phyloP scores from a whole-genome alignment of 2,797 vertebrate genomes.

The Paguma larvata region DNA sequence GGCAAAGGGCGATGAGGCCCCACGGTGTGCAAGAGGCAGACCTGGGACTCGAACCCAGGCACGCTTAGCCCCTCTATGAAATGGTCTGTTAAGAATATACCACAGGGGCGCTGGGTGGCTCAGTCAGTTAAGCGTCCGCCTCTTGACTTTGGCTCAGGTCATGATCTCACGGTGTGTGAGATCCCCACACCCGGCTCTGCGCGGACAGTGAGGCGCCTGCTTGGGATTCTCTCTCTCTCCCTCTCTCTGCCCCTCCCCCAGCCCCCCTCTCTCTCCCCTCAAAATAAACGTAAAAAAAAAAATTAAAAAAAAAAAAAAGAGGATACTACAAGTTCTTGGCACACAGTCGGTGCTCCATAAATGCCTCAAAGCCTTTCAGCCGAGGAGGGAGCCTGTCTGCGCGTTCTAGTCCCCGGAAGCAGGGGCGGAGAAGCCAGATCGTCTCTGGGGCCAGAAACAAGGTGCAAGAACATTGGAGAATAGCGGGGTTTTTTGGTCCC shows the following conservation, averaged over 20 bases:
- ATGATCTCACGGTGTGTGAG: too few species aligned
- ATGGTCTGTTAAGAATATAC: background rate
- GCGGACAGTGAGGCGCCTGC: too few species aligned
- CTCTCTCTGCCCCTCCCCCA: too few species aligned
- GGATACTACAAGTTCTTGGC: background rate
- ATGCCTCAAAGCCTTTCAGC: background rate
- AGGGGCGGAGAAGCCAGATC: background rate
- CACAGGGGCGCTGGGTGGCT: too few species aligned
- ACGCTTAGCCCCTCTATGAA: background rate
- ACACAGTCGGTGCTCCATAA: background rate
- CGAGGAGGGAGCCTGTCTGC: rapidly evolving
- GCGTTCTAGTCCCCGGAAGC: background rate
- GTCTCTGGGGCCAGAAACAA: background rate
- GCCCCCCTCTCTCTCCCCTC: too few species aligned
- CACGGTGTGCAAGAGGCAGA: background rate
- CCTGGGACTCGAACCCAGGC: background rate
- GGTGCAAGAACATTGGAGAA: background rate
- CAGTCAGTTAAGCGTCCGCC: too few species aligned
- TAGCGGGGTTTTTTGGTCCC: background rate
- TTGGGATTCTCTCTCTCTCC: too few species aligned
- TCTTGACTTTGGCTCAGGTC: too few species aligned
- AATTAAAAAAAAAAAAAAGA: too few species aligned
- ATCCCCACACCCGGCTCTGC: too few species aligned
- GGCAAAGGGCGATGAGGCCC: background rate
- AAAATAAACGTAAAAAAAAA: too few species aligned